Conservation (phyloP, 2,113 vertebrate species). For the Benthochromis sp. region DNA sequence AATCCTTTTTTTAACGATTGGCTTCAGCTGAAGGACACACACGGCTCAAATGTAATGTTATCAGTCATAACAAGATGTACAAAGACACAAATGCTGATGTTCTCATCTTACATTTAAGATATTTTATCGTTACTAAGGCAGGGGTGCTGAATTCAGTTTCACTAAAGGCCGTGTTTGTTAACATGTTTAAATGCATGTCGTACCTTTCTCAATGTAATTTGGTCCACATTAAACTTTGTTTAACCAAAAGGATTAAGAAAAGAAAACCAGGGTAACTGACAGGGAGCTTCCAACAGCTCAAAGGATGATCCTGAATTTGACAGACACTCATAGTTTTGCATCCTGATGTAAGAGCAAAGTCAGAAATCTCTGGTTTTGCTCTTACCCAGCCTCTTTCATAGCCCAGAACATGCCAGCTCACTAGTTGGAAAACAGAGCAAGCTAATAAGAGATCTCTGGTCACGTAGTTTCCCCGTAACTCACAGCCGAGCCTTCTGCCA, state of each 20-base stretch:
- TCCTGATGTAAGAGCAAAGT: not conserved
- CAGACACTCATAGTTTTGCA: not conserved
- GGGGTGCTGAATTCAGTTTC: not conserved
- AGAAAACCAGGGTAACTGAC: not conserved
- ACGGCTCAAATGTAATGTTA: not conserved
- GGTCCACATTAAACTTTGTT: not conserved
- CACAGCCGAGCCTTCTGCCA: not conserved
- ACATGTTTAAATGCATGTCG: not conserved
- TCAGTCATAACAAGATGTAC: not conserved
- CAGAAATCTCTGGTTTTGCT: not conserved
- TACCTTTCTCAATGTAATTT: not conserved
- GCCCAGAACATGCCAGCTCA: not conserved
- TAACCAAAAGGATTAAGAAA: not conserved
- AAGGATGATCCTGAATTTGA: not conserved
- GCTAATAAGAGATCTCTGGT: not conserved
- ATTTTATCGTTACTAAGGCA: not conserved
- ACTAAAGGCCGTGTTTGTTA: not conserved
- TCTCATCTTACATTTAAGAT: not conserved
- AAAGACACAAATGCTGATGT: not conserved
- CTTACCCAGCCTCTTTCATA: not conserved
- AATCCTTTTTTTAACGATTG: not conserved
- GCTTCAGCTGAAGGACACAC: not conserved
- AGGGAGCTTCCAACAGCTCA: fast-evolving
- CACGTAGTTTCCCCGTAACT: not conserved
- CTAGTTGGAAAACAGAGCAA: not conserved